Base-by-base conservation (phyloP, 2,888 invertebrate species). In the Noctua janthe region DNA sequence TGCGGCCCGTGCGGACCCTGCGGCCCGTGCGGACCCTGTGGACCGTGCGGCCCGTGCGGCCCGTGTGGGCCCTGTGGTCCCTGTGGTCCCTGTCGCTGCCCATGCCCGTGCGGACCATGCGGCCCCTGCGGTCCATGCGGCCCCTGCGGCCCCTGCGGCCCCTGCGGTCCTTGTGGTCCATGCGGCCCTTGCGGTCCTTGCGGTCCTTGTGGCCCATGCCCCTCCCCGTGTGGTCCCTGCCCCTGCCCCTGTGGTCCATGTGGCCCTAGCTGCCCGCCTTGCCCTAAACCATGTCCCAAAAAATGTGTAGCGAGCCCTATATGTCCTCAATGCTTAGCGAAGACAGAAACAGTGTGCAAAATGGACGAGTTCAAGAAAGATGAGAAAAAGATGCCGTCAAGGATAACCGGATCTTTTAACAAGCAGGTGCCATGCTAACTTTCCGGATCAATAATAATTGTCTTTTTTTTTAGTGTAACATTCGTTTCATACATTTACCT, bases 11-110 rank as follows among this genome's bases (percentile, higher is more conserved):
- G 92, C 69, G 91, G 92, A 54, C 90, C 91, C 0, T 92, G 90
- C 56, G 90, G 90, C 0, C 90, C 92, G 0, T 92, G 92, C 43
- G 91, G 92, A 0, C 92, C 93, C 0, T 94, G 94, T 51, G 93
- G 94, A 0, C 93, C 92, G 0, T 92, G 91, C 35, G 88, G 90
- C 0, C 92, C 93, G 0, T 92, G 92, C n/a, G 89, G 92, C 0
- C 92, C 93, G 0, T 93, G 93, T 54, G 90, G 92, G 0, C 92
- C 92, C 0, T 90, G 56, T 39, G 90, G 92, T 0, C 92, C 92
- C 0, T 92, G 92, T 15, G 83, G 84, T 70, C 82, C 89, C 87
- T 83, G 85, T 35, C 70, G 90, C 51, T 90, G 90, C 81, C 88
- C 91, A 87, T 75, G 87, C 49, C 62, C 86, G 8, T 67, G 89